Base-by-base conservation (phyloP, 2,113 vertebrate species). In the Mastomys natalensis region DNA sequence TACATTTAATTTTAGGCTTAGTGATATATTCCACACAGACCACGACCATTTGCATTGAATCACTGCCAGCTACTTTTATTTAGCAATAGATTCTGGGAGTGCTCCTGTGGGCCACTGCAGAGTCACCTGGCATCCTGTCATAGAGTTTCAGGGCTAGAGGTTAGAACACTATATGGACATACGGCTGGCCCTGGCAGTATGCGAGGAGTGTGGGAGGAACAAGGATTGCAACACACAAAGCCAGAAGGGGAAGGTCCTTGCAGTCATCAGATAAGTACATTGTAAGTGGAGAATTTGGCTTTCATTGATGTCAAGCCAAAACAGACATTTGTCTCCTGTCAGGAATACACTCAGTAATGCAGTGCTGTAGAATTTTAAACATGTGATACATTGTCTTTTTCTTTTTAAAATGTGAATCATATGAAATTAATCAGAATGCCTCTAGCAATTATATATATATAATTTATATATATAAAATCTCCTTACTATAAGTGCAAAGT, bases 271-370 rank as follows among this genome's bases (percentile, higher is more conserved):
- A 93, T 40, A 92, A 7, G 51, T 64, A n/a, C 40, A 72, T 17
- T 94, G 6, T 84, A 92, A 96, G 66, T 58, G 40, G 87, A 93
- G 85, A 95, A 76, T 82, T 91, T 90, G 34, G 5, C 94, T 80
- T 51, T 96, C 48, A 88, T 0, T 88, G 89, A 96, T 90, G 76
- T 87, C 68, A 96, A 94, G 91, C 84, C 76, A 91, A 92, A 92
- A 82, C n/a, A 86, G n/a, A 90, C 88, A 90, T 48, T 55, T 92
- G 31, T 94, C 26, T 93, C 81, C 64, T 84, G 24, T 95, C 51
- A 84, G 55, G 64, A 87, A 87, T 60, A 92, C 19, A 78, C 15
- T 94, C 37, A 87, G 7, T 91, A 90, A 91, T 10, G 7, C 40
- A 84, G 48, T 53, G 15, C 24, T 89, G 9, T 51, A 87, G 76